Evolutionary conservation across 2,797 vertebrate species (phyloP), one percentile per base, ranked within the genome.

Genomic region (Phrynocephalus forsythii): DNA sequence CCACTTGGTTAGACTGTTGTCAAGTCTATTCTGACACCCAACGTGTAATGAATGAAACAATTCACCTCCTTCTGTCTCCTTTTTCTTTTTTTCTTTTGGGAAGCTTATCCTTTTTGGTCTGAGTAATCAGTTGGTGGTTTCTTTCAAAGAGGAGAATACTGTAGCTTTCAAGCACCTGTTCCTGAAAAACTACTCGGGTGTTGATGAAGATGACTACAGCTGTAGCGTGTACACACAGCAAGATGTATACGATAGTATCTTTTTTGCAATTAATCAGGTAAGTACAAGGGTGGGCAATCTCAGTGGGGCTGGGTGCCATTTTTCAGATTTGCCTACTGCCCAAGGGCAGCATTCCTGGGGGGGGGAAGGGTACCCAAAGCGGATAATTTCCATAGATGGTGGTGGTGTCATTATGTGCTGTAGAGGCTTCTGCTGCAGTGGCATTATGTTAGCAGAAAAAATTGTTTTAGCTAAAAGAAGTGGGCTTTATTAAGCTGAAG

Each of bases 101-200:
- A 94, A 99, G 99, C 98, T 99, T 67, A 94, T 99, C 82, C 94
- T 98, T 67, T 99, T 99, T 82, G 99, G 99, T 71, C 97, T 99
- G 92, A 98, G 97, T 95, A 99, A 99, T 95, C 99, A 99, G 95
- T 95, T 98, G 93, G 98, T 99, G 90, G 98, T 99, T 90, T 97
- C 98, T 6, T 99, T 98, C 91, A 99, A 99, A 95, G 98, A 99
- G 91, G 99, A 99, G 93, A 99, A 98, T 90, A 94, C 94, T 13
- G 88, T 98, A 94, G 97, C 98, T 84, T 98, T 99, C 91, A 99
- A 99, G 95, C 98, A 98, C 90, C 93, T 99, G 8, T 99, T 99
- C 95, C 93, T 99, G 92, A 99, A 97, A 94, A 97, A 94, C 85
- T 99, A 98, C 95, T 95, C 96, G 33, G 98, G 98, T 3, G 71